phyloP scores from a whole-genome alignment of 2,797 vertebrate genomes.

The Chelonia mydas region DNA sequence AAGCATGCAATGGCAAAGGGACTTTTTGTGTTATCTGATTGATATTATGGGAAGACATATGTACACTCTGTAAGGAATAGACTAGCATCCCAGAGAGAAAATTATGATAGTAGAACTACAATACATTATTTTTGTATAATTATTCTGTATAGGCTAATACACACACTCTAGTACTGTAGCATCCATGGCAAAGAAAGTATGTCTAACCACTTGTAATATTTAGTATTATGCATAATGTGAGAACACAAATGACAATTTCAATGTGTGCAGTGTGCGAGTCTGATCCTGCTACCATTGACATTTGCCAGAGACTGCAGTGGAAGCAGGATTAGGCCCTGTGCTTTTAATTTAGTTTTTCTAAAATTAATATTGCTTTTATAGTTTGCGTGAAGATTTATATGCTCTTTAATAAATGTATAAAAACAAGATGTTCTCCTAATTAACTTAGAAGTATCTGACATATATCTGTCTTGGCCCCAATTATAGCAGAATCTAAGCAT shows the following conservation, averaged over 20 bases:
- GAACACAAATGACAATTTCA: not conserved
- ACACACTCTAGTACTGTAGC: not conserved
- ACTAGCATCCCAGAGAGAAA: too few relatives aligned
- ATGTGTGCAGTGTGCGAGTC: not conserved
- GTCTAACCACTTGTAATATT: not conserved
- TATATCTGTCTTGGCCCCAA: not conserved
- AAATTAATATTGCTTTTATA: not conserved
- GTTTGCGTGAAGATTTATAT: not conserved
- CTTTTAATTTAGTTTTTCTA: not conserved
- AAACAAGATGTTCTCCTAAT: too few relatives aligned
- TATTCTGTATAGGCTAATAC: not conserved
- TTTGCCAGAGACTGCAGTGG: not conserved
- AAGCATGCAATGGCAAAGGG: not conserved
- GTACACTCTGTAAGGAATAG: not conserved
- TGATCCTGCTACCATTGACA: not conserved
- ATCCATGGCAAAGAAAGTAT: not conserved
- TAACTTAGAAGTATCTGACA: not conserved
- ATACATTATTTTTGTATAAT: not conserved
- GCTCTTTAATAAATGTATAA: too few relatives aligned
- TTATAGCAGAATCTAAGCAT: too few relatives aligned
- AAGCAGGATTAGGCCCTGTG: not conserved
- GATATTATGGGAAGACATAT: not conserved
- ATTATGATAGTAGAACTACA: not conserved
- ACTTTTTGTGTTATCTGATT: not conserved
- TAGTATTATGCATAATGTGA: not conserved